Evolutionary conservation across 1,140 invertebrate genomes (phyloP).

Genomic region (Micrasema minimum): DNA sequence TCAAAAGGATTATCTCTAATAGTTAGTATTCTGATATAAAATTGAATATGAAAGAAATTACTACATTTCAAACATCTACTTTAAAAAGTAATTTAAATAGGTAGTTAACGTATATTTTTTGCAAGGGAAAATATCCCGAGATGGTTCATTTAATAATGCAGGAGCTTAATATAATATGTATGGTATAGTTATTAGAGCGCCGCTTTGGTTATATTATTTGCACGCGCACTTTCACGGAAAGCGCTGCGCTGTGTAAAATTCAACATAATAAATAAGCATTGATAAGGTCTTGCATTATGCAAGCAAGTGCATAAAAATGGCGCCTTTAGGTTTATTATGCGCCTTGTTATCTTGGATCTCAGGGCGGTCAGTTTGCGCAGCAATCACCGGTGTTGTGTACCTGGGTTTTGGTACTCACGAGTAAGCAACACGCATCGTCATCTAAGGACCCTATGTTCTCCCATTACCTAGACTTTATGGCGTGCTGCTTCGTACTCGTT

Average conservation of each 20-base stretch:
- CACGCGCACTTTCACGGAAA: constrained; percentile 34
- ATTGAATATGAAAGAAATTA: no score
- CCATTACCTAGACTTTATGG: constrained; percentile 6
- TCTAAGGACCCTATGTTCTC: constrained; percentile 17
- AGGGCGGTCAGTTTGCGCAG: constrained; percentile 14
- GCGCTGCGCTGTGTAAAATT: background rate
- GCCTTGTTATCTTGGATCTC: constrained; percentile 42
- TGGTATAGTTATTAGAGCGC: background rate
- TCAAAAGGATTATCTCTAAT: constrained; percentile 18
- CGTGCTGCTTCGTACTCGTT: background rate
- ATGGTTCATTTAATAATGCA: background rate
- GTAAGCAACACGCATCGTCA: constrained; percentile 15
- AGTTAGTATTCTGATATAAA: background rate
- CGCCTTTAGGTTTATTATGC: constrained; percentile 41
- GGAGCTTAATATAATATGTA: background rate
- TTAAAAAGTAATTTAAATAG: no score
- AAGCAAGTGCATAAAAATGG: constrained; percentile 49
- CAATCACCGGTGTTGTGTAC: background rate
- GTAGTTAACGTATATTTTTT: no score
- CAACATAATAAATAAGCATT: constrained; percentile 48
- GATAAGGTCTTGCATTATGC: constrained; percentile 50
- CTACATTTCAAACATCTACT: no score
- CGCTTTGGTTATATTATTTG: constrained; percentile 22
- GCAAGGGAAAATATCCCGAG: no score
- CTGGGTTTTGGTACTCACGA: background rate